Conservation (phyloP, 2,888 invertebrate species). For the Lycia hirtaria region DNA sequence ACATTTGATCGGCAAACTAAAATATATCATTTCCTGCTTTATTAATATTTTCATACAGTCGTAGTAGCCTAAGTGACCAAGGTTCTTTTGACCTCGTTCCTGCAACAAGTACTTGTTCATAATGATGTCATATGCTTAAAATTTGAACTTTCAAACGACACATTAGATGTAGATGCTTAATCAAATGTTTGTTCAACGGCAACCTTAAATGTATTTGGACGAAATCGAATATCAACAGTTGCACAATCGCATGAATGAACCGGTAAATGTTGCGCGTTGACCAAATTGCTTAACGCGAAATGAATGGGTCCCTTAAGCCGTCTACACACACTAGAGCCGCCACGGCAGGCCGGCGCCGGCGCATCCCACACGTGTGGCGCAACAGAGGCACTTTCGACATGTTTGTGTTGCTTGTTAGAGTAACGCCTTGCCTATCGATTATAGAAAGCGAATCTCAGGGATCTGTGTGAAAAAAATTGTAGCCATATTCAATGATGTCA, state of each 20-base stretch:
- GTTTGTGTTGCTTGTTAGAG: slow-evolving; percentile 75
- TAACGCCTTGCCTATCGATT: slow-evolving; percentile 69
- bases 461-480: slow-evolving; percentile 51
- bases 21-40: slow-evolving; percentile 45
- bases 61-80: slow-evolving; percentile 24
- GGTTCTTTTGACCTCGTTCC: slow-evolving; percentile 49
- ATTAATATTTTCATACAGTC: slow-evolving; percentile 34
- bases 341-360: slow-evolving; percentile 68
- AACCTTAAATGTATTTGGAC: slow-evolving; percentile 51
- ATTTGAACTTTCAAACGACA: slow-evolving; percentile 30
- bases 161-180: slow-evolving; percentile 6
- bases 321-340: slow-evolving; percentile 64
- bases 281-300: slow-evolving; percentile 82
- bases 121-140: slow-evolving; percentile 35
- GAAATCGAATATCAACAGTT: slow-evolving; percentile 63
- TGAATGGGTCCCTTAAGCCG: slow-evolving; percentile 79
- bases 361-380: slow-evolving; percentile 83
- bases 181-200: slow-evolving; percentile 42
- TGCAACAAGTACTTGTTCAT: slow-evolving; percentile 25
- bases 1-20: slow-evolving; percentile 47
- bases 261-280: slow-evolving; percentile 76
- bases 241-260: slow-evolving; percentile 78
- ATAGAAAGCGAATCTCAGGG: slow-evolving; percentile 70
- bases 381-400: slow-evolving; percentile 82
- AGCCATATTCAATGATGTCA: slow-evolving; percentile 55